Conservation (phyloP, 2,113 vertebrate species). For the Actenoides lindsayi region DNA sequence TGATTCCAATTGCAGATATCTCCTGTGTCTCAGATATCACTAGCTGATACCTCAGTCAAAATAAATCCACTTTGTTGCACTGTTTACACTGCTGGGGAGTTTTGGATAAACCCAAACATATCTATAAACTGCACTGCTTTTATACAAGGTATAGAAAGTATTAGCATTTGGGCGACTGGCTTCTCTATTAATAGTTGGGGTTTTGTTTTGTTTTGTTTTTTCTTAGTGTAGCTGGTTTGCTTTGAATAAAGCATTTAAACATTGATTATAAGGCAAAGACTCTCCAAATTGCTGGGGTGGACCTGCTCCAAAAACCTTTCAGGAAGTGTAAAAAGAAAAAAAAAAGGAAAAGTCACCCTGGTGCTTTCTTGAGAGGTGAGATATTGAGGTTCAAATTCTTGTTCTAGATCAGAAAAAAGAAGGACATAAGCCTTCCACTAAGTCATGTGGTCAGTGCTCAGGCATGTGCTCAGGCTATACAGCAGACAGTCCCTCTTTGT, state of each 20-base stretch:
- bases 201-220: not conserved
- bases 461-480: not conserved
- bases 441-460: not conserved
- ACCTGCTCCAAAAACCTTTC: not conserved
- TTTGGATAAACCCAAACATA: not conserved
- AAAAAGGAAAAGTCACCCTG: not conserved
- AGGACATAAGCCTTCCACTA: fast-evolving
- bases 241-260: not conserved
- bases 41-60: not conserved
- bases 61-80: not conserved
- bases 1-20: not conserved
- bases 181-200: not conserved
- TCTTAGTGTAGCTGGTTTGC: not conserved
- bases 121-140: not conserved
- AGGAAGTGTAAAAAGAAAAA: not conserved
- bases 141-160: not conserved
- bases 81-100: not conserved
- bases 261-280: fast-evolving
- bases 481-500: not conserved
- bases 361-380: not conserved
- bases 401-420: not conserved
- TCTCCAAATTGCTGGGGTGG: not conserved
- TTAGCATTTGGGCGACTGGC: not conserved
- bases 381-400: not conserved
- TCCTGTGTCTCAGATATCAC: not conserved